Conservation (phyloP, 1,140 invertebrate genomes). For the Cotesia typhae region DNA sequence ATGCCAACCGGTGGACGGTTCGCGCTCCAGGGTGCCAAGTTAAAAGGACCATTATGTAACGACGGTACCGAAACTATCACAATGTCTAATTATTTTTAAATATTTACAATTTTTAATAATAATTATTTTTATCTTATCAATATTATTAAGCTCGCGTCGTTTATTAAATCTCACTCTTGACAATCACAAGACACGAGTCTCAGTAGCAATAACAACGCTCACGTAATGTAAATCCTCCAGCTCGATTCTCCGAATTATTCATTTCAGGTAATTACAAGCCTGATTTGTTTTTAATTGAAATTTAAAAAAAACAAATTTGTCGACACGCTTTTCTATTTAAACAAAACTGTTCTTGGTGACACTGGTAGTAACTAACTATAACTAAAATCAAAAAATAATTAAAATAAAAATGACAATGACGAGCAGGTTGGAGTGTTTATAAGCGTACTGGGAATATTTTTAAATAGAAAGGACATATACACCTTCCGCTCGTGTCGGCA, state of each 20-base stretch:
- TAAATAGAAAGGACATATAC: slow-evolving; percentile 50
- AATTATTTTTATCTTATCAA: background rate
- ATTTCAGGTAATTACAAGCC: too few species aligned
- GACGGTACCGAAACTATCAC: background rate
- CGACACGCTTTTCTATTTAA: too few species aligned
- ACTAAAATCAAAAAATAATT: background rate
- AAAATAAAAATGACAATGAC: slow-evolving; percentile 1
- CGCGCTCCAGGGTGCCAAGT: slow-evolving; percentile 33
- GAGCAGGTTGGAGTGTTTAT: background rate
- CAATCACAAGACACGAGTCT: slow-evolving; percentile 9
- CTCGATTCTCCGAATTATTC: too few species aligned
- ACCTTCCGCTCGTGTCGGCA: slow-evolving; percentile 62
- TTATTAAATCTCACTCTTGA: too few species aligned
- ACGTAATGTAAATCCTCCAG: too few species aligned
- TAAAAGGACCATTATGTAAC: slow-evolving; percentile 1
- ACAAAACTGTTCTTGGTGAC: too few species aligned
- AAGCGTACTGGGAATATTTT: background rate
- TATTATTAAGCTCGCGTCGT: background rate
- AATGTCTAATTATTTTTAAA: background rate
- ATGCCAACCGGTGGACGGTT: slow-evolving; percentile 43
- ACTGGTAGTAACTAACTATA: too few species aligned
- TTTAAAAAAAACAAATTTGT: too few species aligned
- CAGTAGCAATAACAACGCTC: background rate
- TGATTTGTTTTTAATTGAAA: too few species aligned
- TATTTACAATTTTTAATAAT: too few species aligned